A percentile compares a stretch with the other conserved stretches of the same genome.
Conservation (phyloP, 2,113 vertebrate genomes). For the Oostethus manadensis region DNA sequence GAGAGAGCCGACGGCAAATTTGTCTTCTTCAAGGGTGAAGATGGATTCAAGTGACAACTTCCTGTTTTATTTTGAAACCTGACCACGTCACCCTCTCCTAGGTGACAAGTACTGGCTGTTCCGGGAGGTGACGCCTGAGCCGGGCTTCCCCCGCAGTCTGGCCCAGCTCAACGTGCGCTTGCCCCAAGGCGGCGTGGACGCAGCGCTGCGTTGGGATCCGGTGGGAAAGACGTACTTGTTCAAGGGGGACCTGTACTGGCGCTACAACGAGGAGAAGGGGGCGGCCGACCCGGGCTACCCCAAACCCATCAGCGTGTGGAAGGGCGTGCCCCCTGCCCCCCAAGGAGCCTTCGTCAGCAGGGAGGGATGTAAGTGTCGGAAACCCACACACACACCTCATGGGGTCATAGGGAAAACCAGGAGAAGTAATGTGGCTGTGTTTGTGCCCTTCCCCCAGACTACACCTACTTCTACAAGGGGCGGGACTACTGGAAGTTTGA, state of each 20-base stretch:
- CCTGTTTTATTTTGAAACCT: background rate
- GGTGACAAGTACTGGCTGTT: conserved; percentile 98
- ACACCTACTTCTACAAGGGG: conserved; percentile 98
- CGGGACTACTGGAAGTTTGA: conserved; percentile 99
- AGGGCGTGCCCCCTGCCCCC: conserved; percentile 87
- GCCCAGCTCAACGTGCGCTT: conserved; percentile 88
- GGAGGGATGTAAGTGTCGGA: conserved; percentile 86
- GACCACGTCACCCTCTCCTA: conserved; percentile 37
- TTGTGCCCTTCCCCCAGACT: conserved; percentile 73
- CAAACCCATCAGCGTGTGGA: conserved; percentile 94
- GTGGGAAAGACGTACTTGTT: conserved; percentile 98
- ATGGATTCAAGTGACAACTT: background rate
- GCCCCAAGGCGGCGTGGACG: conserved; percentile 92
- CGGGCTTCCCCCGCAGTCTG: conserved; percentile 90
- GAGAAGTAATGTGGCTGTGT: background rate
- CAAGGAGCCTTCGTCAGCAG: conserved; percentile 97
- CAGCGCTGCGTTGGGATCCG: conserved; percentile 91
- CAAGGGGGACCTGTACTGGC: conserved; percentile 96
- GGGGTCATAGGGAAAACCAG: background rate
- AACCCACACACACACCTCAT: background rate
- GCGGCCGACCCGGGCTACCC: conserved; percentile 90
- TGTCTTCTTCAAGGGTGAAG: conserved; percentile 95
- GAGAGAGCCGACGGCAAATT: conserved; percentile 95
- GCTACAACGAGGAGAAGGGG: conserved; percentile 92
- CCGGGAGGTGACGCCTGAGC: conserved; percentile 89